A percentile compares a stretch with the other conserved stretches of the same genome.
Evolutionary conservation across 2,113 vertebrate genomes (phyloP).

Genomic region (Odontophorus gujanensis): DNA sequence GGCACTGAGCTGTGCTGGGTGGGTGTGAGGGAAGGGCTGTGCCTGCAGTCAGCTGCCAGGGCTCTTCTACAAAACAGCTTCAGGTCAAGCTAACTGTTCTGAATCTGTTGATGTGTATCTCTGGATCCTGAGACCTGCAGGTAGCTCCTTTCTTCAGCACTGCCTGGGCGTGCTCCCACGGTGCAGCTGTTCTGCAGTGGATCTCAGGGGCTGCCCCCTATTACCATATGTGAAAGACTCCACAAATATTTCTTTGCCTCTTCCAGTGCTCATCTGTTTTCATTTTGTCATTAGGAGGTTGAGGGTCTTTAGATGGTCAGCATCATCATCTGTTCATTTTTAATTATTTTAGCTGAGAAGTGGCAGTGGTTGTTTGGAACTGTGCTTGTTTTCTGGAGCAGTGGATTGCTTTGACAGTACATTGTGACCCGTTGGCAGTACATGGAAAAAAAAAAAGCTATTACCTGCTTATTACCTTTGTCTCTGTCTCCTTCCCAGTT

Average conservation of each 20-base stretch:
- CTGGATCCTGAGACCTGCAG: background rate
- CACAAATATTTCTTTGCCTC: background rate
- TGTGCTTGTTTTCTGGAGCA: background rate
- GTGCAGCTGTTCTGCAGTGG: background rate
- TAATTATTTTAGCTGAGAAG: background rate
- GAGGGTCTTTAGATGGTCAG: background rate
- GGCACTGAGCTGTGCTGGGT: too few relatives aligned
- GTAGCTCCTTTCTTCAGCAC: background rate
- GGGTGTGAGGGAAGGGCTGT: too few relatives aligned
- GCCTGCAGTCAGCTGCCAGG: too few relatives aligned
- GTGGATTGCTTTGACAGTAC: background rate
- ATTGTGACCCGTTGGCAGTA: background rate
- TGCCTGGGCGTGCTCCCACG: background rate
- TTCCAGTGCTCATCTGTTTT: background rate
- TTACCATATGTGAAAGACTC: background rate
- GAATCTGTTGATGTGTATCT: background rate
- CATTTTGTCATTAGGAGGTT: background rate
- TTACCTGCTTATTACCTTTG: background rate
- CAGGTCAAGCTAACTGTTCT: background rate
- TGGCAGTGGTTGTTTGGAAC: background rate
- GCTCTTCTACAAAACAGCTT: background rate
- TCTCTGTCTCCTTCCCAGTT: conserved; percentile 82
- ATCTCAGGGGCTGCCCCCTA: background rate
- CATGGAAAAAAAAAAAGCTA: background rate
- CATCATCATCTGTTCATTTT: background rate